Conservation (phyloP, 2,888 invertebrate genomes). For the Sesamia inferens region DNA sequence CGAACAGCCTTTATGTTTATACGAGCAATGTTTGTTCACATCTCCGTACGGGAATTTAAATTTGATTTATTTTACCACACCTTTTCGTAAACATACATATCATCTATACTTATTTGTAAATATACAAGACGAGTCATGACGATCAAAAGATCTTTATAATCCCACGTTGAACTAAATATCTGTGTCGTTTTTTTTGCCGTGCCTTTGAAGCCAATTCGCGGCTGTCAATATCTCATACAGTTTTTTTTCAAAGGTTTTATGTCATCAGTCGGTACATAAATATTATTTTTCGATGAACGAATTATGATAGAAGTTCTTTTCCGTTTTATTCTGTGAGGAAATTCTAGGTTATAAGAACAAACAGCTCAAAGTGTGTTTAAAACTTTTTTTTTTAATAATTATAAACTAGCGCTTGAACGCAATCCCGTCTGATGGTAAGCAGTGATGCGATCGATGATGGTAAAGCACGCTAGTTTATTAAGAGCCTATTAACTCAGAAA, state of each 20-base stretch:
- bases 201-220: slow-evolving; percentile 48
- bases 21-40: slow-evolving; percentile 59
- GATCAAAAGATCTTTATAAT: slow-evolving; percentile 58
- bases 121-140: slow-evolving; percentile 51
- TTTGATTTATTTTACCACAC: slow-evolving; percentile 64
- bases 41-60: slow-evolving; percentile 63
- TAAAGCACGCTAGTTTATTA: too few species aligned
- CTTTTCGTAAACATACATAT: slow-evolving; percentile 47
- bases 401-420: too few species aligned
- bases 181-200: slow-evolving; percentile 48
- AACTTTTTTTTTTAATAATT: too few species aligned
- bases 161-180: slow-evolving; percentile 26
- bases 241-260: slow-evolving; percentile 18
- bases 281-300: slow-evolving; percentile 28
- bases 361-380: slow-evolving; percentile 5
- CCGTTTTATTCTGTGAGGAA: slow-evolving; percentile 3
- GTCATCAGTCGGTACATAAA: slow-evolving; percentile 23
- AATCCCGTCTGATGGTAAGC: too few species aligned
- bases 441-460: too few species aligned
- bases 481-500: too few species aligned
- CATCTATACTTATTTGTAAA: slow-evolving; percentile 35
- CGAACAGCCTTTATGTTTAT: slow-evolving; percentile 64
- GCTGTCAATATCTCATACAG: slow-evolving; percentile 34
- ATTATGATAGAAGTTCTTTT: neutral
- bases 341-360: neutral